Percentiles rank a stretch among this genome's conserved stretches.
Conservation (phyloP, 2,888 invertebrate genomes). For the Dasypogon diadema region DNA sequence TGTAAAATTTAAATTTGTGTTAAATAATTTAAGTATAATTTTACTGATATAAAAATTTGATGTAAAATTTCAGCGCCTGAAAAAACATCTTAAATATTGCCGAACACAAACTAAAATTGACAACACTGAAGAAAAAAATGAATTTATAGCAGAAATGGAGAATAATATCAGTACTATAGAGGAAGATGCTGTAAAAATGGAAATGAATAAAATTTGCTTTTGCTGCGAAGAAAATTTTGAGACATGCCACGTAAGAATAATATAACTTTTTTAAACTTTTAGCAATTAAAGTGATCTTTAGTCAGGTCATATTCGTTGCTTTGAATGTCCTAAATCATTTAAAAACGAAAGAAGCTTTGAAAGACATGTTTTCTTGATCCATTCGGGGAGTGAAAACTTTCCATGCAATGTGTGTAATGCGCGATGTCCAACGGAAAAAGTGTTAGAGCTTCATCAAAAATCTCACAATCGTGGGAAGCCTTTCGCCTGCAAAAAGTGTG, state of each 20-base stretch:
- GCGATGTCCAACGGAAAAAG: constrained; percentile 74
- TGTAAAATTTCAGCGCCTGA: constrained; percentile 60
- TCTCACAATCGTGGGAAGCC: constrained; percentile 73
- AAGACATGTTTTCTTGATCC: constrained; percentile 77
- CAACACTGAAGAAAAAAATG: constrained; percentile 60
- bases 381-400: constrained; percentile 75
- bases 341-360: constrained; percentile 76
- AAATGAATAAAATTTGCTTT: constrained; percentile 66
- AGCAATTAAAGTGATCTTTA: constrained; percentile 59
- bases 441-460: constrained; percentile 76
- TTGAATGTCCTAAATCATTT: constrained; percentile 80
- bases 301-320: constrained; percentile 69
- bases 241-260: constrained; percentile 66
- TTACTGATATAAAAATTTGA: too few relatives aligned
- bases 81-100: constrained; percentile 65
- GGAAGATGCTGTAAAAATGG: constrained; percentile 64
- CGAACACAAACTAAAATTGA: constrained; percentile 64
- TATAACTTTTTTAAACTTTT: too few relatives aligned
- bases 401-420: constrained; percentile 77
- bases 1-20: background rate
- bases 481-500: constrained; percentile 77
- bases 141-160: constrained; percentile 60
- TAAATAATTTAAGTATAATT: too few relatives aligned
- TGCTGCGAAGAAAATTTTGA: constrained; percentile 68
- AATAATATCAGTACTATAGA: constrained; percentile 66